phyloP scores from a whole-genome alignment of 2,888 invertebrate genomes.

The Ligdia adustata region DNA sequence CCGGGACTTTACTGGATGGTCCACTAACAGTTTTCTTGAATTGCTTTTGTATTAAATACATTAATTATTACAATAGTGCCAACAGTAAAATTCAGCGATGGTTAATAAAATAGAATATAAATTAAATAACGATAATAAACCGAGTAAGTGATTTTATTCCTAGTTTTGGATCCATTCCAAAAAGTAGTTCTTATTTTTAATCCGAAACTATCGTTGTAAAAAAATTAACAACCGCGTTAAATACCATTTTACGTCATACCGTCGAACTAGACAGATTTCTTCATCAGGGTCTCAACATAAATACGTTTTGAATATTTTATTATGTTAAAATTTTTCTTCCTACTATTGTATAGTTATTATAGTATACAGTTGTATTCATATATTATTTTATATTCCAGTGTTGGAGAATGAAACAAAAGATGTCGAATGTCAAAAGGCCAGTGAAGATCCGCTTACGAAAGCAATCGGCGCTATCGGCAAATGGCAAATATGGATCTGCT shows the following conservation, averaged over 20 bases:
- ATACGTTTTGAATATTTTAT: too few relatives aligned
- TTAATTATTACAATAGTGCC: neutral
- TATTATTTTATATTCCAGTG: conserved; percentile 57
- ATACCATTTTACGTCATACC: conserved; percentile 1
- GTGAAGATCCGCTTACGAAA: conserved; percentile 86
- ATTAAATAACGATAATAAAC: conserved; percentile 34
- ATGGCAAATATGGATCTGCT: conserved; percentile 90
- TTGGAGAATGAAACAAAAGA: conserved; percentile 65
- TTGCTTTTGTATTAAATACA: neutral
- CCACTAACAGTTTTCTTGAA: conserved; percentile 6
- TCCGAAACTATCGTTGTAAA: conserved; percentile 8
- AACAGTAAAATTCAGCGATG: conserved; percentile 17
- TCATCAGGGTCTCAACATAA: neutral
- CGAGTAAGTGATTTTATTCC: conserved; percentile 34
- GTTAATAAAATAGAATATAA: conserved; percentile 31
- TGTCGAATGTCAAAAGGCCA: conserved; percentile 53
- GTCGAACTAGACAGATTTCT: neutral
- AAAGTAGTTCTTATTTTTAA: conserved; percentile 22
- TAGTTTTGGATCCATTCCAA: conserved; percentile 29
- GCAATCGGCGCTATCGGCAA: conserved; percentile 89
- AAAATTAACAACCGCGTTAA: conserved; percentile 7
- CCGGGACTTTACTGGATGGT: conserved; percentile 14
- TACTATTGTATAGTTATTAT: too few relatives aligned
- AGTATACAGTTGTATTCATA: neutral
- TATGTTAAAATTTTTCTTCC: too few relatives aligned